Evolutionary conservation across 2,888 invertebrate species (phyloP), one percentile per base, ranked within the genome.

Genomic region (Spialia ferax): DNA sequence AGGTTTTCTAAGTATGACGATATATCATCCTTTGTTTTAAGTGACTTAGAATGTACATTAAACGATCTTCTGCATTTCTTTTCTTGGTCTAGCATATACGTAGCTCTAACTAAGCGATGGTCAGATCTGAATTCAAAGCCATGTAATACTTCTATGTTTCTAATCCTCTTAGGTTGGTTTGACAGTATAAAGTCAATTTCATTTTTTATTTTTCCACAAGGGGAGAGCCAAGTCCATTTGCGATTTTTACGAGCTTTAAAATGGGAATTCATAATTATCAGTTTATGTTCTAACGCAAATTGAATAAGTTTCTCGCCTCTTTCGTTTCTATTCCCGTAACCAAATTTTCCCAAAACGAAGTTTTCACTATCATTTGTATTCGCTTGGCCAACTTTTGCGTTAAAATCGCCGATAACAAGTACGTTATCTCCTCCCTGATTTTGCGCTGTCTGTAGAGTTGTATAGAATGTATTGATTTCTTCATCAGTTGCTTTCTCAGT

Each of bases 71-170:
- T 68, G 13, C 62, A 35, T 32, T 54, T 70, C 48, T 68, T 57
- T n/a, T 10, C 23, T 11, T 65, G 15, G 20, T 65, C 10, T 50
- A 65, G 22, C 13, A 38, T 15, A 7, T 55, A 64, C 18, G 56
- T 57, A 20, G 64, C 68, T 57, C 68, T 64, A 0, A 69, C 68
- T 35, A 66, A 10, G 20, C 62, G 55, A 29, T 69, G 69, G 22
- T 70, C 70, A 18, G 68, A 70, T 52, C 32, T 38, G 48, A 63
- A 69, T 59, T 55, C 63, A 22, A 68, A 22, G 32, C 66, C 55
- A 38, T 71, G 60, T 15, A 71, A n/a, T 1, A 71, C 48, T 61
- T 69, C 69, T 67, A 69, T 23, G 4, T 32, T 32, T 32, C 32
- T 32, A 8, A 32, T 32, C 32, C 32, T 38, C 38, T 38, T 38